phyloP scores from a whole-genome alignment of 2,888 invertebrate genomes.

The Hyalella azteca region DNA sequence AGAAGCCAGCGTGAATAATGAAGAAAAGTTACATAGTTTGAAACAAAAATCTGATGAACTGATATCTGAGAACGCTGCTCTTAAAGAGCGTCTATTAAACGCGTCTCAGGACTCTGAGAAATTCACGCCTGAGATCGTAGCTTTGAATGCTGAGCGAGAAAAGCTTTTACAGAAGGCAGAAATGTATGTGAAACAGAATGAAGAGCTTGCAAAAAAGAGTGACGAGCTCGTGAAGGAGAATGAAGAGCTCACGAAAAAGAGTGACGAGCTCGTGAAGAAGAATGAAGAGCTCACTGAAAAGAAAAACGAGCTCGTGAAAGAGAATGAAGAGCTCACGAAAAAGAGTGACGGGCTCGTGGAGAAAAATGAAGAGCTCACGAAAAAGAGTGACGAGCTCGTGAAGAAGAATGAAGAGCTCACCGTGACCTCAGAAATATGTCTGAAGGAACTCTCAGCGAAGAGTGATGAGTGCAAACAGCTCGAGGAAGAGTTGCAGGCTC shows the following conservation, averaged over 20 bases:
- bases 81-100: no score
- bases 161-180: no score
- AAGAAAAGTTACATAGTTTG: background rate
- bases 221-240: background rate
- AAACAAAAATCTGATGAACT: background rate
- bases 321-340: background rate
- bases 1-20: slow-evolving; percentile 38
- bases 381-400: background rate
- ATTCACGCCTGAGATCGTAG: no score
- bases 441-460: slow-evolving; percentile 28
- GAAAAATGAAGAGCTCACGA: background rate
- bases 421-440: slow-evolving; percentile 1
- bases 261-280: background rate
- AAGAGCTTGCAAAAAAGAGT: background rate
- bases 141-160: no score
- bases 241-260: background rate
- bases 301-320: background rate
- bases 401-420: slow-evolving; percentile 29
- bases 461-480: slow-evolving; percentile 7
- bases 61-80: slow-evolving; percentile 21
- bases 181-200: background rate
- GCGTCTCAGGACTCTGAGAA: no score
- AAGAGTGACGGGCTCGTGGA: background rate
- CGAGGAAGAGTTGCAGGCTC: background rate
- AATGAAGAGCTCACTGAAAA: background rate